Percentiles rank a stretch among this genome's conserved stretches.
Conservation (phyloP, 2,113 vertebrate species). For the Pachycephala philippinensis region DNA sequence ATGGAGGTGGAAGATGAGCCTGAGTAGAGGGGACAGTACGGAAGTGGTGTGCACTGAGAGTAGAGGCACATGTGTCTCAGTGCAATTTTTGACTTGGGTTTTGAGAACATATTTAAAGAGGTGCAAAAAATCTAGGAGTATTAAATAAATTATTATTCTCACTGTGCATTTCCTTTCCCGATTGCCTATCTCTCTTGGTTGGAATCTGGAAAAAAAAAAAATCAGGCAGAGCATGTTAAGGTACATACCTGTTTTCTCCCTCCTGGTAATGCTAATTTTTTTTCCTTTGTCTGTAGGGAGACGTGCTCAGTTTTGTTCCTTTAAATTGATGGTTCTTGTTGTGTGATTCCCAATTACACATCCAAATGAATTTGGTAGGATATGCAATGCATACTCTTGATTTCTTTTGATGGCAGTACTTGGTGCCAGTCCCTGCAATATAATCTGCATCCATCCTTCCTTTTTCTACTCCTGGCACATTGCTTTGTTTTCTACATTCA, state of each 20-base stretch:
- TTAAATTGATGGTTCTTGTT: neutral
- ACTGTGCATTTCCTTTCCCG: conserved; percentile 24
- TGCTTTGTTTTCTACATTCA: conserved; percentile 42
- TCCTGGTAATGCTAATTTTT: neutral
- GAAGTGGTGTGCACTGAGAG: neutral
- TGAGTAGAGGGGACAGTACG: neutral
- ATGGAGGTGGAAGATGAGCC: neutral
- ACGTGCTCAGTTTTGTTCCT: neutral
- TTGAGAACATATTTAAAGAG: neutral
- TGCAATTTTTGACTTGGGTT: neutral
- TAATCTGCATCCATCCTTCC: neutral
- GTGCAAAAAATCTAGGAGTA: conserved; percentile 24
- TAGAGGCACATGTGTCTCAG: neutral
- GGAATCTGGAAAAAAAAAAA: neutral
- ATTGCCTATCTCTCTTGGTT: neutral
- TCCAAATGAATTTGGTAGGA: neutral
- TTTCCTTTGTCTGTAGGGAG: neutral
- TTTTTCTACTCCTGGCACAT: conserved; percentile 11
- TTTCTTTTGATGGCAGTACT: neutral
- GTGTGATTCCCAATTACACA: neutral
- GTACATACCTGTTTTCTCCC: neutral
- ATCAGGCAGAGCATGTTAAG: neutral
- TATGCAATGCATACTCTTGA: neutral
- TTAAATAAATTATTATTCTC: conserved; percentile 42
- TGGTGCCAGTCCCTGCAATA: neutral